These are phyloP conservation scores for Podarcis siculus DNA, from an alignment of 2,797 vertebrate species.

Conservation along the genomic window DNA sequence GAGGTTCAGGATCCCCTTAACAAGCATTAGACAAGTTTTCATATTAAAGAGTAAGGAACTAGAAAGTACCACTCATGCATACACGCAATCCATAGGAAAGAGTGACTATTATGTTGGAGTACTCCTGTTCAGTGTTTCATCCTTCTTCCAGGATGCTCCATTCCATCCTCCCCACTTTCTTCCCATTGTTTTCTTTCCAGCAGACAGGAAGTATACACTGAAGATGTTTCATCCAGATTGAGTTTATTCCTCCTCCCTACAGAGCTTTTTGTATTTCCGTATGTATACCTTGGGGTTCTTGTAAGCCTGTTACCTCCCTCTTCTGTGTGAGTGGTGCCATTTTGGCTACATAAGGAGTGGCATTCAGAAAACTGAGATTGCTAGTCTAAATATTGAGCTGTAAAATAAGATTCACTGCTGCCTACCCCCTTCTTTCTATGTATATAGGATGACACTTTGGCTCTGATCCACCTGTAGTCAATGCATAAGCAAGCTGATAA, in stretches of 20 bases:
- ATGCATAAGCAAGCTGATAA: background rate
- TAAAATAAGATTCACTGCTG: too few relatives aligned
- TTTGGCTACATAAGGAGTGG: background rate
- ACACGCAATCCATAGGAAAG: background rate
- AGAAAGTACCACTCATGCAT: slow-evolving; percentile 9
- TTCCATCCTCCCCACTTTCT: background rate
- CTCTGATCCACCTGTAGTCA: background rate
- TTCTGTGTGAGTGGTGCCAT: background rate
- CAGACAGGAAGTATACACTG: too few relatives aligned
- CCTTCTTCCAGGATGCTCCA: background rate
- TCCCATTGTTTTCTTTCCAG: too few relatives aligned
- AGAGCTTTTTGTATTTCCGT: too few relatives aligned
- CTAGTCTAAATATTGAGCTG: too few relatives aligned
- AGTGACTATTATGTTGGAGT: background rate
- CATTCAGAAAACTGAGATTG: background rate
- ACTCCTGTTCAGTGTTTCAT: background rate
- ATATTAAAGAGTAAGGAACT: background rate
- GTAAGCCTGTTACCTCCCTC: too few relatives aligned
- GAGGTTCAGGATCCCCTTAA: background rate
- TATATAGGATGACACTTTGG: background rate
- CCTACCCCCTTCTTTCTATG: too few relatives aligned
- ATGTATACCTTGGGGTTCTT: too few relatives aligned
- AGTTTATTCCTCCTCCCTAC: too few relatives aligned
- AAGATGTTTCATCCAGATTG: too few relatives aligned
- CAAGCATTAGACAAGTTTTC: background rate